These are phyloP conservation scores for Mercenaria mercenaria DNA, from an alignment of 1,140 invertebrate species.

Conservation along the genomic window DNA sequence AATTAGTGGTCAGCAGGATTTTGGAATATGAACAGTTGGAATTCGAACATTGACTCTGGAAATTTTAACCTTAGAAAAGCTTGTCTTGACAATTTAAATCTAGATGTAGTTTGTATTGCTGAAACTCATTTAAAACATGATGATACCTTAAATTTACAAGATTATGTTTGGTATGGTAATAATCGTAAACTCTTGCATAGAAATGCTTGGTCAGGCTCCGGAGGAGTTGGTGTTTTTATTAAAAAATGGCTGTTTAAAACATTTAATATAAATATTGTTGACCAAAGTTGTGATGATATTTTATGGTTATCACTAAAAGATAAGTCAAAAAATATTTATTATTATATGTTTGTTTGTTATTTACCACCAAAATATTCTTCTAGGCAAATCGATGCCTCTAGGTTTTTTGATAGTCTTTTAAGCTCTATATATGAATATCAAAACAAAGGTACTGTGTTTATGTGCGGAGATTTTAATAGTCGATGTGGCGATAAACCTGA, in stretches of 20 bases:
- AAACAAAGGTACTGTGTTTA: neutral
- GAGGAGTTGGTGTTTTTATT: neutral
- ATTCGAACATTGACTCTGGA: neutral
- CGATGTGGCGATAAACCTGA: neutral
- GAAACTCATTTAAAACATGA: neutral
- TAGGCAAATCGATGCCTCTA: neutral
- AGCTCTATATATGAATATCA: neutral
- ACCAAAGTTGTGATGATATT: neutral
- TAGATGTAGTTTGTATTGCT: neutral
- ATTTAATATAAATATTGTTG: neutral
- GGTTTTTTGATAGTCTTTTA: neutral
- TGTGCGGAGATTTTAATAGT: neutral
- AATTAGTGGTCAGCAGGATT: neutral
- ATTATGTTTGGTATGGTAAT: slow-evolving; percentile 8
- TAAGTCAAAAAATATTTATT: neutral
- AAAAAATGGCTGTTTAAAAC: neutral
- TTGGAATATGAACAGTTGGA: neutral
- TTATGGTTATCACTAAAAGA: neutral
- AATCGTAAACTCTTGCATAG: neutral
- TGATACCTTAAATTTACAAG: neutral
- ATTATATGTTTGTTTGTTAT: neutral
- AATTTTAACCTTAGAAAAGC: neutral
- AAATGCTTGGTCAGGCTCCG: neutral
- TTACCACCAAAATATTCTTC: neutral
- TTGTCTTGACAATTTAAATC: neutral